Base-by-base conservation (phyloP, 2,888 invertebrate species). In the Choreutis nemorana region DNA sequence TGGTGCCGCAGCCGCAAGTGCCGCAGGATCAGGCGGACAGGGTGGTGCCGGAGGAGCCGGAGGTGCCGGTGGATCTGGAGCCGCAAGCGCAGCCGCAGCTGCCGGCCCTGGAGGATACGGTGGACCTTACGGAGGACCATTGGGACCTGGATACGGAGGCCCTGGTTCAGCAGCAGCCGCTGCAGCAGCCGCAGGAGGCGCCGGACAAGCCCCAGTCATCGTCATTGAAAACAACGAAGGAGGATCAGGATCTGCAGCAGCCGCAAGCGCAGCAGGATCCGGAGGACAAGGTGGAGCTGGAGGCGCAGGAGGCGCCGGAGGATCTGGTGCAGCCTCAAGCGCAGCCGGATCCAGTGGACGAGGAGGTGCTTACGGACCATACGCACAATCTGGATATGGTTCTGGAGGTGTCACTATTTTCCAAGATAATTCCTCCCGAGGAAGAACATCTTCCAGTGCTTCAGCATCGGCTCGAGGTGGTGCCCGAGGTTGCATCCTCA, bases 1-100 rank as follows among this genome's bases (percentile, higher is more conserved):
- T n/a, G n/a, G n/a, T n/a, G n/a, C n/a, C n/a, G n/a, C n/a, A n/a
- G n/a, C n/a, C n/a, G n/a, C n/a, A n/a, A n/a, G n/a, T n/a, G n/a
- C n/a, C n/a, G n/a, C n/a, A n/a, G n/a, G n/a, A n/a, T n/a, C n/a
- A n/a, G n/a, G n/a, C 26, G 34, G 36, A 23, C 23, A 9, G 11
- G 26, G 23, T 26, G n/a, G 26, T 23, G 14, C 26, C 22, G 20
- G 9, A 7, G 28, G 32, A 22, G 8, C 28, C 10, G 33, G 30
- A 30, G 29, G 15, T 23, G 16, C 29, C 13, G 20, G 13, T n/a
- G 18, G 20, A 2, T 3, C 16, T 15, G 14, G 23, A 15, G 22
- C 29, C 3, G 22, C 23, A n/a, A n/a, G n/a, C 9, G 15, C 29
- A 11, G 26, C 29, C 8, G 23, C 31, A n/a, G 25, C 29, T 14